Evolutionary conservation across 2,113 vertebrate species (phyloP), one percentile per base, ranked within the genome.

Genomic region (Callithrix jacchus): DNA sequence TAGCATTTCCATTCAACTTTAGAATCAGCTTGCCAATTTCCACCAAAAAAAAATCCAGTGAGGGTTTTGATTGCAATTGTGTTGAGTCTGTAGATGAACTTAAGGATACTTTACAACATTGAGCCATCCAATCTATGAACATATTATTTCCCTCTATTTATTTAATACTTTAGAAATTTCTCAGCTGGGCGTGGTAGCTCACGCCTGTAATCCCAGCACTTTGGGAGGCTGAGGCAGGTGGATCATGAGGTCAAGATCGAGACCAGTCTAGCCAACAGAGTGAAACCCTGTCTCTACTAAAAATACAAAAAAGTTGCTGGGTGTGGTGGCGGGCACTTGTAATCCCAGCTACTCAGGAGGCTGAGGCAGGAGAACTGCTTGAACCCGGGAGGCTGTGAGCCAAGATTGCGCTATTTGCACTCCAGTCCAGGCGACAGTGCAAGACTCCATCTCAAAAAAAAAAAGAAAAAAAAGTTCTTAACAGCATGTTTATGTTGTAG

Each of bases 171-270:
- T 12, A 27, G 17, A 87, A 17, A 18, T 45, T 87, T 64, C 27
- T 64, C 2, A 30, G 61, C 2, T 30, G 61, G 5, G 27, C 2
- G 5, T 6, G 6, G 61, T 64, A 27, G 58, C 58, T 64, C 58
- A 30, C 0, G 0, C 12, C 58, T 64, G 5, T 64, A 30, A 64
- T 64, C 25, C 25, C 58, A 64, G 58, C 58, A 30, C 11, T 30
- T 64, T 64, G 5, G 58, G 58, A 64, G 5, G 11, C 58, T 2
- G 0, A 64, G 11, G 58, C 0, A 0, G 58, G 58, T 7, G 5
- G 25, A 64, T 30, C 58, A 61, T 0, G 25, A 64, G 61, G 61
- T 64, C 5, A 2, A 64, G 27, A 13, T 64, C 13, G 27, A 64
- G 61, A 64, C 61, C 61, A 64, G 12, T 13, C 61, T 64, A 30